Conservation (phyloP, 1,140 invertebrate species). For the Drosophila aff. region DNA sequence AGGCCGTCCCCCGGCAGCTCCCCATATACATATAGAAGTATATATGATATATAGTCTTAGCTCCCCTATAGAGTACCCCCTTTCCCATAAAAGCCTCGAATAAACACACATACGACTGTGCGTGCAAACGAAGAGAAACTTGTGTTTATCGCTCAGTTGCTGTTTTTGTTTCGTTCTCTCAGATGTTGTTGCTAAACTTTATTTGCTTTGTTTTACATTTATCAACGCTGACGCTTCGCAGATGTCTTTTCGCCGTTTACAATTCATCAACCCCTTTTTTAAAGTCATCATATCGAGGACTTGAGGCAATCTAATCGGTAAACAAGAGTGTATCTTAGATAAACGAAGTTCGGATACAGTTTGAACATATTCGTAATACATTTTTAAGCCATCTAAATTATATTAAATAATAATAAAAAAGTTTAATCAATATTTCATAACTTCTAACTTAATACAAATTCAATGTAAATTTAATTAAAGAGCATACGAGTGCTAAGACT, state of each 20-base stretch:
- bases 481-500: not conserved
- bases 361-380: not conserved
- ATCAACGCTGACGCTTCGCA: constrained; percentile 59
- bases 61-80: constrained; percentile 18
- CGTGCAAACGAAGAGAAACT: constrained; percentile 56
- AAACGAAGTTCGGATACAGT: not conserved
- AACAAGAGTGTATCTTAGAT: constrained; percentile 15
- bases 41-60: not conserved
- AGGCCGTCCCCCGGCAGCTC: not conserved
- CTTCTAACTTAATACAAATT: not conserved
- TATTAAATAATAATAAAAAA: not conserved
- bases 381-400: not conserved
- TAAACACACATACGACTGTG: constrained; percentile 13
- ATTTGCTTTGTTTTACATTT: constrained; percentile 60
- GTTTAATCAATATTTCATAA: not conserved
- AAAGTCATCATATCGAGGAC: constrained; percentile 32
- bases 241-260: constrained; percentile 44
- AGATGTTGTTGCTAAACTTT: constrained; percentile 52
- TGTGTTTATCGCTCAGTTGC: constrained; percentile 64
- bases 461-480: not conserved
- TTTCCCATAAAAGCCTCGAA: constrained; percentile 3
- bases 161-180: constrained; percentile 52
- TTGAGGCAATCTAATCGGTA: not conserved
- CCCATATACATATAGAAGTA: not conserved
- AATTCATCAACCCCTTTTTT: constrained; percentile 40